Evolutionary conservation across 2,113 vertebrate genomes (phyloP), one percentile per base, ranked within the genome.

Genomic region (Puffinus mauretanicus): DNA sequence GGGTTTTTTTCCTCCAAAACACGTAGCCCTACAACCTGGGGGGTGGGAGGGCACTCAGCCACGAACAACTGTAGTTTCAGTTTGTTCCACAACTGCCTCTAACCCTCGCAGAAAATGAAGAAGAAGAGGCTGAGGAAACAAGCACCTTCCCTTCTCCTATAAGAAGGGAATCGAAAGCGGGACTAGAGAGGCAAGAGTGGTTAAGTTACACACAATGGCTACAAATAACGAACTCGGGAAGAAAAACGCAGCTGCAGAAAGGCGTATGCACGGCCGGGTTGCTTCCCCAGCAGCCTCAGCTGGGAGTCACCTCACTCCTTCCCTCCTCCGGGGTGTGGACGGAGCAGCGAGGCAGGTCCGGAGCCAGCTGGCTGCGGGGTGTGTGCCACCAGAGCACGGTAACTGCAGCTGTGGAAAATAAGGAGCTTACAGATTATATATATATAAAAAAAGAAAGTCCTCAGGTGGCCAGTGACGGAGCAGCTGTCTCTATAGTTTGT

Each of bases 21-120:
- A 66, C 2, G 2, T 3, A 57, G 29, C 27, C 70, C 42, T 26
- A 25, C n/a, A 30, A 19, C n/a, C 62, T 21, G 38, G 19, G 11
- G 13, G 11, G 9, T 3, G 13, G 32, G 10, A 47, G 27, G 52
- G 42, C 25, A 4, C 40, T 34, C 54, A 30, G 34, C 62, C 78
- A 62, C 1, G 0, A 44, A 30, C 26, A 34, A 16, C 7, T 5
- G 7, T 0, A 2, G 16, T 20, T 77, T 83, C 42, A 11, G 3
- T 78, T 38, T 29, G 40, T 76, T 24, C 85, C 85, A 42, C 44
- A 54, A 14, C 55, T 6, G 13, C 79, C 29, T 44, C 60, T 22
- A 60, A 38, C 26, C 1, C 27, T 3, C 0, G 2, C 32, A 73
- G 46, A 66, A 82, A 67, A 58, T 0, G 7, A 32, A 42, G 20